Conservation (phyloP, 2,113 vertebrate genomes). For the Hydropotes inermis region DNA sequence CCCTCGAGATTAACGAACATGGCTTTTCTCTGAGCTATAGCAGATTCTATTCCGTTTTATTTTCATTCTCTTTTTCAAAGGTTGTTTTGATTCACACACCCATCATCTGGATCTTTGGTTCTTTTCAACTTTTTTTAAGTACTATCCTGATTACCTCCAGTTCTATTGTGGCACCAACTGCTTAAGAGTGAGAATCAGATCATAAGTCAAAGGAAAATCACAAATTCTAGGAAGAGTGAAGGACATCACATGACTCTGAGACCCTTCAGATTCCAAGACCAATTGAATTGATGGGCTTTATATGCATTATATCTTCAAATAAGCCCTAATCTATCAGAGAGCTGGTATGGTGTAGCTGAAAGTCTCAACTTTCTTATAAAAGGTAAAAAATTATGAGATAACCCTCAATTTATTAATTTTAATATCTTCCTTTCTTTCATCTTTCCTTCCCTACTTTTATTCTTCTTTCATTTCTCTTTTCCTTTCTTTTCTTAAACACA, state of each 20-base stretch:
- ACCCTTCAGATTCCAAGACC: background rate
- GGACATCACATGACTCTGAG: background rate
- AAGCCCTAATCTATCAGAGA: background rate
- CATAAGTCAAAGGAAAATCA: background rate
- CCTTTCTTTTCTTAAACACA: background rate
- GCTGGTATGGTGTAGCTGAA: background rate
- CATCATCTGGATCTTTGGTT: background rate
- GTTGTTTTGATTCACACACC: background rate
- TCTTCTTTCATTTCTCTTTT: background rate
- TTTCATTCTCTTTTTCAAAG: slow-evolving; percentile 13
- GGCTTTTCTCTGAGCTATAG: background rate
- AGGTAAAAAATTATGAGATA: background rate
- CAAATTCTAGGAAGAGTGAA: background rate
- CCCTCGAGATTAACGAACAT: background rate
- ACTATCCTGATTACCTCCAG: background rate
- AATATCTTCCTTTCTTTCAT: background rate
- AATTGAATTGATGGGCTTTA: background rate
- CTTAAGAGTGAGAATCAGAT: background rate
- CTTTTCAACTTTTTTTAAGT: background rate
- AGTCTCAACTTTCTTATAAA: background rate
- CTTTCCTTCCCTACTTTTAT: background rate
- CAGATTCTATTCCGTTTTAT: slow-evolving; percentile 10
- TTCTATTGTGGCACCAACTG: background rate
- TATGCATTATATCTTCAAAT: background rate
- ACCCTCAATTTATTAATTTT: background rate